Evolutionary conservation across 2,888 invertebrate genomes (phyloP), one percentile per base, ranked within the genome.

Genomic region (Teleogryllus oceanicus): DNA sequence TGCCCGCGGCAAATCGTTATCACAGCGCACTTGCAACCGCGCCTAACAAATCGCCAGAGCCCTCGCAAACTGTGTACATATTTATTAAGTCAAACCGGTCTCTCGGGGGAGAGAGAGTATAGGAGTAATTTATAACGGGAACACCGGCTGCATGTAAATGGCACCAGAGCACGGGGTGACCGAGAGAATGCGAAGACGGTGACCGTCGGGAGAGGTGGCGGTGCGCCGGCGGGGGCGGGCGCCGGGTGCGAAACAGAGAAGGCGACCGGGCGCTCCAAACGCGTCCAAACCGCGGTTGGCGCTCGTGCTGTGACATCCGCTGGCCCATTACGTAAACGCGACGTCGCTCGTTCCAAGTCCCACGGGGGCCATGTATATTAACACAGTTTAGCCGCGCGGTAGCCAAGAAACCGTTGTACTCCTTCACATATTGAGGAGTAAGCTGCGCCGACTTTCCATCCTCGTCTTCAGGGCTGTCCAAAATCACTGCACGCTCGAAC

Each of bases 361-460:
- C 62, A 62, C 62, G 62, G 62, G 37, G 62, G 62, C 62, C 62
- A 62, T 62, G 62, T 62, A 62, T 62, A 62, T 62, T 62, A 62
- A 62, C 62, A n/a, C 62, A 62, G 62, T 62, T 62, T 62, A 62
- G 62, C 62, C n/a, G 62, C n/a, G 62, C 62, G 62, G 16, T n/a
- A 13, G 62, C 62, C 62, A 62, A 62, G 62, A 62, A 13, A 62
- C 62, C 62, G 62, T 62, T 62, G 62, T n/a, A 62, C 62, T 62
- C 62, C 62, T n/a, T 62, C 62, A 62, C 62, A 62, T 62, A 62
- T 62, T 62, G 62, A 62, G 62, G 62, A 62, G 62, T n/a, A n/a
- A 13, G 62, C 37, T 18, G 62, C 62, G 62, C 16, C n/a, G 13
- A n/a, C 16, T 62, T 62, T 13, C 62, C 62, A 18, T n/a, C 16